Base-by-base conservation (phyloP, 2,797 vertebrate genomes). In the Parambassis ranga region DNA sequence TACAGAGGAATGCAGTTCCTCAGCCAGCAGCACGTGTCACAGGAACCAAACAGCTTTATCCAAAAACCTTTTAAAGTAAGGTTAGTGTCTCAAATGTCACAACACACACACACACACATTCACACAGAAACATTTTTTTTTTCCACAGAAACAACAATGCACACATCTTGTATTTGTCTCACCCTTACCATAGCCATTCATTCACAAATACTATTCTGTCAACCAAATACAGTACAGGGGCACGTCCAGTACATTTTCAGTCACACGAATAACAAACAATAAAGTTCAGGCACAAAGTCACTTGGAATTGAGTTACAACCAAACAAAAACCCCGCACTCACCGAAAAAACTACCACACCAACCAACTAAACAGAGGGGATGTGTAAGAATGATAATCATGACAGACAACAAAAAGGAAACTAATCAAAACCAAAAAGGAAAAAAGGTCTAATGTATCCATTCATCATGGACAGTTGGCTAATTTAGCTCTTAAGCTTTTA, bases 361-460 rank as follows among this genome's bases (percentile, higher is more conserved):
- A 87, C 90, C 91, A 83, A 88, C 90, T 92, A 89, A 89, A 91
- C 88, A 91, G 74, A 85, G 87, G 92, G 85, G 62, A 79, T 74
- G 58, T 88, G 90, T 90, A 91, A 93, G 91, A 91, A 92, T 89
- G 90, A 92, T 90, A 88, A 92, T 93, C 92, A 92, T 93, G 92
- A 93, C 91, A 91, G 88, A 92, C 82, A 72, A 90, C 77, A 78
- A 86, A 85, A 83, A 73, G 46, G 36, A 81, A 74, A 76, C 55
- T 50, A 63, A 74, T 76, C 49, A 64, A 66, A 81, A 78, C 14
- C 36, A 38, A 62, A 67, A 79, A 87, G 38, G 10, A 36, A 78
- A 72, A 87, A 50, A 79, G 66, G 72, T 81, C 41, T 53, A 33
- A 44, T 65, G 24, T 18, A 72, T 87, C 78, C 64, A 81, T 66